Evolutionary conservation across 1,140 invertebrate genomes (phyloP), one percentile per base, ranked within the genome.

Genomic region (Drosophila serrata): DNA sequence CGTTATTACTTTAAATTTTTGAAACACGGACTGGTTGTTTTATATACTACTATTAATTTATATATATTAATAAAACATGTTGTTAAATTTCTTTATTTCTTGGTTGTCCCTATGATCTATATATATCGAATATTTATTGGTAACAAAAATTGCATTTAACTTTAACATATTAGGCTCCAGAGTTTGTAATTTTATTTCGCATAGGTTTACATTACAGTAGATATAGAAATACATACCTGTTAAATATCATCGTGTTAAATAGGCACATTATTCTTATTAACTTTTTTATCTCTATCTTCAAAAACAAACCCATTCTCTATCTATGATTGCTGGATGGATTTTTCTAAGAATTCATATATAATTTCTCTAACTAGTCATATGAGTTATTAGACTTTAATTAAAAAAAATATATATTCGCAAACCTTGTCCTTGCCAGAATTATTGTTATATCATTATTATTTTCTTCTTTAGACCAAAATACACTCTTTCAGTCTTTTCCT

Each of bases 191-290:
- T 1, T 19, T 12, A 2, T 19, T 42, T 13, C 40, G 15, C 19
- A 19, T 19, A 9, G 12, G 6, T 22, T 15, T 24, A 24, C 43
- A 15, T 6, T 13, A 24, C 8, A n/a, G 31, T 17, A 33, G 29
- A 51, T 51, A 35, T 35, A 33, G 12, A 35, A 19, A 51, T 51
- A 51, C 49, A 33, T 51, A 51, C 49, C 49, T 51, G 49, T 51
- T 51, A 29, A 29, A 49, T 33, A 33, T 51, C 17, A 51, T 33
- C 29, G 31, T 12, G 29, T 31, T 49, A 6, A 29, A 49, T 8
- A 17, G 4, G 9, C 6, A 49, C 9, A 31, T 48, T 48, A 48
- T 49, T 49, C 9, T 2, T 33, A 31, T 19, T 33, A 12, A 19
- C 6, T 17, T 7, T 19, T 31, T 12, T 4, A 33, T 15, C 12